Conservation (phyloP, 1,140 invertebrate species). For the Chironomus striatipennis region DNA sequence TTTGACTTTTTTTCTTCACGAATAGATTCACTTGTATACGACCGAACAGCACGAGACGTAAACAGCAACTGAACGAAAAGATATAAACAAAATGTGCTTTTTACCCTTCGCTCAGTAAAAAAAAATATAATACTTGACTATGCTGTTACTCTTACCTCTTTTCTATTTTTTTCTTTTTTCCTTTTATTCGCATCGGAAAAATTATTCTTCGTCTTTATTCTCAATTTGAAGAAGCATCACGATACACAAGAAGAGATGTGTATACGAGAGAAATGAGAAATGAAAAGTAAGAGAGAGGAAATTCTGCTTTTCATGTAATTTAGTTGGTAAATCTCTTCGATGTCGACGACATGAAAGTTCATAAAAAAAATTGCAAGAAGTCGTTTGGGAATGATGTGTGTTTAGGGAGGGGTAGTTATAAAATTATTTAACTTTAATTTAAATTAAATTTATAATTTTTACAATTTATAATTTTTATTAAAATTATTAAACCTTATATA, state of each 20-base stretch:
- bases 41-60: slow-evolving; percentile 9
- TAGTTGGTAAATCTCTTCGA: neutral
- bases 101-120: neutral
- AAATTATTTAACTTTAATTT: too few relatives aligned
- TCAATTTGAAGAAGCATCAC: neutral
- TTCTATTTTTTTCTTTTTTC: slow-evolving; percentile 19
- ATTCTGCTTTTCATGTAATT: neutral
- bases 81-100: slow-evolving; percentile 23
- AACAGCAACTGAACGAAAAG: slow-evolving; percentile 19
- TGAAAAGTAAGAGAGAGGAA: neutral
- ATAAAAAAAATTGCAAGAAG: neutral
- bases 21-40: neutral
- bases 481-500: too few relatives aligned
- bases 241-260: neutral
- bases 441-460: too few relatives aligned
- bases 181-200: neutral
- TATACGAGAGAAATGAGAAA: neutral
- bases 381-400: too few relatives aligned
- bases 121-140: neutral
- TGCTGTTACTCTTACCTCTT: slow-evolving; percentile 18
- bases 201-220: neutral
- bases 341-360: neutral
- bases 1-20: neutral
- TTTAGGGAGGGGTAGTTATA: too few relatives aligned
- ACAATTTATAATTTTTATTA: too few relatives aligned